Conservation (phyloP, 2,888 invertebrate species). For the Spisula solida region DNA sequence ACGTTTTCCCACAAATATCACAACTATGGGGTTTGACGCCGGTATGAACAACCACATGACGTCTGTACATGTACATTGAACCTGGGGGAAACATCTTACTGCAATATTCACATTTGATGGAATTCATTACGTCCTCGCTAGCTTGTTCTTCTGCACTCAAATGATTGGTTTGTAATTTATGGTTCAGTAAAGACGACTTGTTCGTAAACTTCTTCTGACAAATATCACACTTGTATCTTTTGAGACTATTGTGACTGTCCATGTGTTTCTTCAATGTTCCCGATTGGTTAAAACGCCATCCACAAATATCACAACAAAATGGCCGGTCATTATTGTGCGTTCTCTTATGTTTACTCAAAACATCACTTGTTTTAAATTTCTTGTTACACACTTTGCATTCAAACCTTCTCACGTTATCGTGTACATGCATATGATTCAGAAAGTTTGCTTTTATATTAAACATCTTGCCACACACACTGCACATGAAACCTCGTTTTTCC, state of each 20-base stretch:
- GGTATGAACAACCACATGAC: conserved; percentile 43
- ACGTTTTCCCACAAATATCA: conserved; percentile 45
- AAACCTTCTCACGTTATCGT: conserved; percentile 30
- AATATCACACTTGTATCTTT: conserved; percentile 44
- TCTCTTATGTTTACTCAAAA: conserved; percentile 45
- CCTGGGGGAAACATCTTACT: conserved; percentile 35
- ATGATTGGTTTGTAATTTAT: conserved; percentile 39
- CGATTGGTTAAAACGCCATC: conserved; percentile 47
- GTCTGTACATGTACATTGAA: conserved; percentile 38
- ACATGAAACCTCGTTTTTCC: conserved; percentile 38
- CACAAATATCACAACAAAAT: conserved; percentile 57
- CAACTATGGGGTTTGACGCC: conserved; percentile 51
- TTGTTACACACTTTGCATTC: conserved; percentile 59
- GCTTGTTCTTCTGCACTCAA: conserved; percentile 15
- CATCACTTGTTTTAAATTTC: conserved; percentile 52
- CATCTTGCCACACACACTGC: conserved; percentile 42
- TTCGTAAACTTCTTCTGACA: conserved; percentile 41
- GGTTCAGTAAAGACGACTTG: conserved; percentile 32
- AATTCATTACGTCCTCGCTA: neutral
- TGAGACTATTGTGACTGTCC: conserved; percentile 43
- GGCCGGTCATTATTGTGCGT: conserved; percentile 46
- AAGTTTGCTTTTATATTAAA: conserved; percentile 31
- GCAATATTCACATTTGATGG: conserved; percentile 45
- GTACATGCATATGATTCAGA: conserved; percentile 30
- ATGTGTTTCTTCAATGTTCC: conserved; percentile 42